Base-by-base conservation (phyloP, 2,113 vertebrate species). In the Hemiscyllium ocellatum region DNA sequence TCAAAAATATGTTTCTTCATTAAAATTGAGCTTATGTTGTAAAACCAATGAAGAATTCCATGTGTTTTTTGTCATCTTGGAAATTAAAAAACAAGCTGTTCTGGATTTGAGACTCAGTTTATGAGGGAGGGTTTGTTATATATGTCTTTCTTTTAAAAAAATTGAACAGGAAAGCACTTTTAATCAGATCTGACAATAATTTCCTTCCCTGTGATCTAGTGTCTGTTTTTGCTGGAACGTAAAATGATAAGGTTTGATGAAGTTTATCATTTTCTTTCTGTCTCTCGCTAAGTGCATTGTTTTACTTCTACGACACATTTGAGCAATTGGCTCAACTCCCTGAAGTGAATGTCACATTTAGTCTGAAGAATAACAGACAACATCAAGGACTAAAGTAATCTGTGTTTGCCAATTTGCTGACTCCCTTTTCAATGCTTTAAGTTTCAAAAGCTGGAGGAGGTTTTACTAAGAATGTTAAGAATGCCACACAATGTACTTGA, bases 391-490 rank as follows among this genome's bases (percentile, higher is more conserved):
- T 72, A 47, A 50, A 19, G 68, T 95, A 72, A 95, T 95, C 93
- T 70, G 22, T 50, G 68, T 69, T 69, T 72, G 68, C 66, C 94
- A 72, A 72, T 29, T 52, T 24, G 13, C 94, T n/a, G 69, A 50
- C 66, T 95, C 94, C 94, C 94, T 95, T 72, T 95, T 95, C 68
- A 72, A 24, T 72, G 94, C 69, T 52, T 29, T 72, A 72, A 95
- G 94, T 95, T 90, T 95, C 42, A 95, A 95, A 95, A 76, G 42
- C 42, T 72, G 66, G 68, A 70, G 68, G 94, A 95, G 89, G 66
- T 66, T 33, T 37, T 93, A 33, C 89, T 37, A 65, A 37, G 68
- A 72, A 95, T 72, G 15, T 95, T 52, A 72, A 69, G 94, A 95
- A 95, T 95, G 69, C 47, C 20, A 17, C 26, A 42, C 68, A 95